Conservation (phyloP, 1,140 invertebrate species). For the Octopus bimaculoides region DNA sequence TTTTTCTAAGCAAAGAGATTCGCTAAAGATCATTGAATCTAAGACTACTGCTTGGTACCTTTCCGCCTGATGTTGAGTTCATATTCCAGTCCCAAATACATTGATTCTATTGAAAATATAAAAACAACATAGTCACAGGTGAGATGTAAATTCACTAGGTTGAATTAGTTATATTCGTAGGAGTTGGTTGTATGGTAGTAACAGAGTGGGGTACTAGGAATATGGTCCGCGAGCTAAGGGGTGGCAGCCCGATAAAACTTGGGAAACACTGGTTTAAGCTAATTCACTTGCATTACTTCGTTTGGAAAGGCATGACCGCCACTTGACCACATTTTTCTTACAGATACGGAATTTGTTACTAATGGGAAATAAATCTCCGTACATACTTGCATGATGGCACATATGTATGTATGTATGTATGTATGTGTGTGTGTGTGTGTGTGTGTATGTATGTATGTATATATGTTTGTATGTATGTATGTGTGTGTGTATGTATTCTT, state of each 20-base stretch:
- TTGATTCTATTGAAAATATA: background rate
- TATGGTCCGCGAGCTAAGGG: background rate
- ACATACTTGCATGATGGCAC: too few species aligned
- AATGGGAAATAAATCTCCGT: too few species aligned
- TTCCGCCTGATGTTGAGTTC: background rate
- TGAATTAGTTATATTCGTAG: background rate
- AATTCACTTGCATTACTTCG: background rate
- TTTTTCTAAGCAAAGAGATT: conserved; percentile 1
- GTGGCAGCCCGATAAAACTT: background rate
- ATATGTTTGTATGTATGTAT: too few species aligned
- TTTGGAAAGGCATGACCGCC: too few species aligned
- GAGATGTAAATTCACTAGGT: background rate
- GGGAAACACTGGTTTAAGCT: background rate
- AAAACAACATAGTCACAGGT: background rate
- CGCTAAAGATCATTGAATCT: conserved; percentile 4
- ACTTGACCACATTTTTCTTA: too few species aligned
- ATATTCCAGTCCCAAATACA: background rate
- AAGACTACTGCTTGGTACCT: background rate
- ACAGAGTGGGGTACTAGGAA: background rate
- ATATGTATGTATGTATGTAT: too few species aligned
- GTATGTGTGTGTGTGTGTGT: too few species aligned
- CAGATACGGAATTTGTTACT: too few species aligned
- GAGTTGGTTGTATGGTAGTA: background rate
- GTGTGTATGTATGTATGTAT: too few species aligned
- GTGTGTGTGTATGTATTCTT: too few species aligned